A percentile compares a stretch with the other conserved stretches of the same genome.
phyloP scores from a whole-genome alignment of 2,888 invertebrate genomes.

The Amiota communis region DNA sequence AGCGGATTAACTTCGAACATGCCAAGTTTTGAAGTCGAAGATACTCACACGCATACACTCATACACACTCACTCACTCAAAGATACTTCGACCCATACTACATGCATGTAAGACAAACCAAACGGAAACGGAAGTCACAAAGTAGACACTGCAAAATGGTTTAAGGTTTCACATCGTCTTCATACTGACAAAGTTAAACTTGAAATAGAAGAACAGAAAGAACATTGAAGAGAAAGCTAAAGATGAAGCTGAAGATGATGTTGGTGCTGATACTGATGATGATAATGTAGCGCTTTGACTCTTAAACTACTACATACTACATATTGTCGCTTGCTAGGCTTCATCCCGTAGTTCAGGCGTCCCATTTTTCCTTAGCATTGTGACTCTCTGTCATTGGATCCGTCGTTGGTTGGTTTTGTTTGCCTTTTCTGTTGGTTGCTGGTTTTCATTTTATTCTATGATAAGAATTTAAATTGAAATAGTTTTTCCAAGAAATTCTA shows the following conservation, averaged over 20 bases:
- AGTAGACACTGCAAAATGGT: not conserved
- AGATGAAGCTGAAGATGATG: too few species aligned
- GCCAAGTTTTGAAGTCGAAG: slow-evolving; percentile 33
- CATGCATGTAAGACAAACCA: not conserved
- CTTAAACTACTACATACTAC: too few species aligned
- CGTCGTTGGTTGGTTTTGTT: slow-evolving; percentile 10
- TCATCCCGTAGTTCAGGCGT: too few species aligned
- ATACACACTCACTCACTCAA: not conserved
- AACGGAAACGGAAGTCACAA: slow-evolving; percentile 2
- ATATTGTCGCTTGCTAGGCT: too few species aligned
- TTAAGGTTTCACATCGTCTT: not conserved
- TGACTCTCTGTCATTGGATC: not conserved
- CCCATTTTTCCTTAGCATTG: too few species aligned
- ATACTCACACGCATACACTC: slow-evolving; percentile 36
- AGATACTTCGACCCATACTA: not conserved
- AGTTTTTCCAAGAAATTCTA: slow-evolving; percentile 45
- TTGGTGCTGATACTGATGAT: too few species aligned
- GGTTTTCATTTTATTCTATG: slow-evolving; percentile 36
- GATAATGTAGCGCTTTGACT: too few species aligned
- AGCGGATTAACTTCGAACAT: slow-evolving; percentile 50
- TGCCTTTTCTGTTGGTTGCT: slow-evolving; percentile 38
- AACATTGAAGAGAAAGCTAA: too few species aligned
- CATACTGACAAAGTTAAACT: too few species aligned
- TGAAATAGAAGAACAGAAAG: too few species aligned
- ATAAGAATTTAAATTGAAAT: slow-evolving; percentile 55